Conservation (phyloP, 2,888 invertebrate species). For the Eurytoma californica region DNA sequence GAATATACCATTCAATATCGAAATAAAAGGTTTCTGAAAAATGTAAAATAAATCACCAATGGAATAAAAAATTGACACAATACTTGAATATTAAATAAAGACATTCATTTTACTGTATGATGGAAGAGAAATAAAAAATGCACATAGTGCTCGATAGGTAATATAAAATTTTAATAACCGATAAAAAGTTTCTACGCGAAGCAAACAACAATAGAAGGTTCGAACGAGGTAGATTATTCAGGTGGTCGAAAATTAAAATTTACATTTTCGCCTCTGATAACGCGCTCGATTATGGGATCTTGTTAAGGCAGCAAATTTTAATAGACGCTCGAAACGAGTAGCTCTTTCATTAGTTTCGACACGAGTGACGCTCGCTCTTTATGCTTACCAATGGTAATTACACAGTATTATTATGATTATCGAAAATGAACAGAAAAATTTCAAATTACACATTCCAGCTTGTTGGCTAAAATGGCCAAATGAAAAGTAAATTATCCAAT, state of each 20-base stretch:
- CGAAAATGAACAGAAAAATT: neutral
- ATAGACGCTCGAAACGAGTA: neutral
- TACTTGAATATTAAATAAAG: too few species aligned
- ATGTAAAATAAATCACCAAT: too few species aligned
- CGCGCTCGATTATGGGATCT: neutral
- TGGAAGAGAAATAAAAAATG: too few species aligned
- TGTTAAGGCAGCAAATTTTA: conserved; percentile 17
- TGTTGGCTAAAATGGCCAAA: neutral
- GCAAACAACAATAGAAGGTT: conserved; percentile 15
- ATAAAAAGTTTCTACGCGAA: too few species aligned
- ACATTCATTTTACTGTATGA: too few species aligned
- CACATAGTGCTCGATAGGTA: too few species aligned
- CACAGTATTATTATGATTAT: neutral
- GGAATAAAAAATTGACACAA: too few species aligned
- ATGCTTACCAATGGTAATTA: conserved; percentile 18
- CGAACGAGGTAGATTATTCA: neutral
- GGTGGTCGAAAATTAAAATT: conserved; percentile 5
- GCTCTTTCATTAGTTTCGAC: conserved; percentile 18
- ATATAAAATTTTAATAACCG: neutral
- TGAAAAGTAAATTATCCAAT: too few species aligned
- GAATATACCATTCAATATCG: too few species aligned
- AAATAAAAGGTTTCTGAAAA: too few species aligned
- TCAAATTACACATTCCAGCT: neutral
- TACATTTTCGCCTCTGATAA: conserved; percentile 12
- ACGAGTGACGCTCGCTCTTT: neutral